Conservation (phyloP, 2,888 invertebrate genomes). For the Selenia dentaria region DNA sequence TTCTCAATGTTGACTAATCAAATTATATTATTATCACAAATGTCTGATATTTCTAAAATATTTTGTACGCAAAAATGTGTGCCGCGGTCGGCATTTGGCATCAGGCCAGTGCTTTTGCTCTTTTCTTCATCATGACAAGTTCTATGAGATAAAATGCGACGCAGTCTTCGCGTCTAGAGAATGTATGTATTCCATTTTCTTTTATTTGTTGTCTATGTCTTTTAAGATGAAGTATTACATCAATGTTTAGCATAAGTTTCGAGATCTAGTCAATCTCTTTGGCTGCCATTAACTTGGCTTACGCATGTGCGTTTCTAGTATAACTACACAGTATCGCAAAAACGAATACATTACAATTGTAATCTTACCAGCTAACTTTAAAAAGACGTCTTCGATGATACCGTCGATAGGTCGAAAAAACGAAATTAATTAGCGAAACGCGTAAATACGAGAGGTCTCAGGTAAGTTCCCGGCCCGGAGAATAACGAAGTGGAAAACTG, state of each 20-base stretch:
- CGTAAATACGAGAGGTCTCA: slow-evolving; percentile 33
- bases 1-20: slow-evolving; percentile 30
- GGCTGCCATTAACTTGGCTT: slow-evolving; percentile 41
- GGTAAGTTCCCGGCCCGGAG: slow-evolving; percentile 36
- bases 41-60: slow-evolving; percentile 70
- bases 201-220: too few relatives aligned
- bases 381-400: too few relatives aligned
- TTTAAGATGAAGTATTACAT: too few relatives aligned
- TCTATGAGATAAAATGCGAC: slow-evolving; percentile 63
- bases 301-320: slow-evolving; percentile 44
- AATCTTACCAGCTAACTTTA: too few relatives aligned
- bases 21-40: slow-evolving; percentile 34
- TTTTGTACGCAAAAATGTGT: slow-evolving; percentile 71
- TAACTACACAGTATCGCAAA: too few relatives aligned
- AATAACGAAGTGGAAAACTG: slow-evolving; percentile 42
- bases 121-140: slow-evolving; percentile 73
- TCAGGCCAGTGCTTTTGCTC: slow-evolving; percentile 73
- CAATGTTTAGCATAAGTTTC: too few relatives aligned
- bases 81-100: slow-evolving; percentile 74
- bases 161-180: slow-evolving; percentile 48
- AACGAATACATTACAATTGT: background rate
- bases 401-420: slow-evolving; percentile 16
- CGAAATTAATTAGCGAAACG: slow-evolving; percentile 30
- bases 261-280: too few relatives aligned
- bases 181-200: too few relatives aligned